Base-by-base conservation (phyloP, 2,888 invertebrate genomes). In the Heliconius cydno region DNA sequence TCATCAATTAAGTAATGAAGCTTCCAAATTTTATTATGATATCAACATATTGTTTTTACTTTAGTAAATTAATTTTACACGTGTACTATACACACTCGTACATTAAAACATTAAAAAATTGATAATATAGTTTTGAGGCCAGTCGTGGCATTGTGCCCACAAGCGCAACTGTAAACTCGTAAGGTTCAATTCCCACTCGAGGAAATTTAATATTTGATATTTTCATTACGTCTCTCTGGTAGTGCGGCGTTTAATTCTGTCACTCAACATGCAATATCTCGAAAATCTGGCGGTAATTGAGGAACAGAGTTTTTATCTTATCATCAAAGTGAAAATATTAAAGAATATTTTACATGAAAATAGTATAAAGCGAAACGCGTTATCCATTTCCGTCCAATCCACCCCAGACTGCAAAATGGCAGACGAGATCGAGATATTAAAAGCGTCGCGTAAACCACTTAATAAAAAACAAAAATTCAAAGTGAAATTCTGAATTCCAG, bases 401-500 rank as follows among this genome's bases (percentile, higher is more conserved):
- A 68, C 78, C 52, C 30, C 12, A 80, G 79, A 82, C 82, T 67
- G 77, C 71, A 79, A 79, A 79, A 80, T 77, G 79, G 75, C 73
- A 57, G 74, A 73, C 60, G 76, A 70, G 57, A 79, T 76, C 79
- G 77, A 81, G 81, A 81, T 73, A 81, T 81, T 78, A 82, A 82
- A 78, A 79, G 78, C 79, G 79, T 80, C 82, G 78, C 81, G 72
- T 83, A 82, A 83, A 82, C 80, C 82, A 83, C 79, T 82, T 80
- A 77, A 67, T 73, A 82, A 80, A 78, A 78, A 75, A 57, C 15
- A 76, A 77, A 76, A 77, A 67, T 57, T 75, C 60, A 71, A 79
- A 80, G 76, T 85, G 83, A 83, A 84, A 85, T 86, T 84, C 83
- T 84, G 79, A 83, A 80, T 82, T 85, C 74, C 82, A 85, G 75